A percentile compares a stretch with the other conserved stretches of the same genome.
Evolutionary conservation across 2,888 invertebrate species (phyloP).

Genomic region (Sphaerophoria rueppellii): DNA sequence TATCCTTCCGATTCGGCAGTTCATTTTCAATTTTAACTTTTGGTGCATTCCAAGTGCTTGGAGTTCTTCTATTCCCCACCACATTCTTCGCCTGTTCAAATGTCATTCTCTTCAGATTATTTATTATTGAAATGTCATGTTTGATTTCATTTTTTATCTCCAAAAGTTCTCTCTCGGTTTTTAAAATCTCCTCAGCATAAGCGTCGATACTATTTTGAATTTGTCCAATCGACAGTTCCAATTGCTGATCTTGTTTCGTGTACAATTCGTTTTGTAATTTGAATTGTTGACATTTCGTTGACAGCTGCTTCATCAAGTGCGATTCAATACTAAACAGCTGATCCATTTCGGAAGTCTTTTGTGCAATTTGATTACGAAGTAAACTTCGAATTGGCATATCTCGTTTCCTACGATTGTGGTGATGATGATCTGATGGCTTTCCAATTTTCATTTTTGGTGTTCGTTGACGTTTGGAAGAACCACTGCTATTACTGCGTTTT

Average conservation of each 20-base stretch:
- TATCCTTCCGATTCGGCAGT: conserved; percentile 67
- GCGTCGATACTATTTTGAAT: conserved; percentile 79
- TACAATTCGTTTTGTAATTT: conserved; percentile 79
- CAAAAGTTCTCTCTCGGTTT: conserved; percentile 79
- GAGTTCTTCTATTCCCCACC: conserved; percentile 36
- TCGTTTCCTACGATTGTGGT: conserved; percentile 75
- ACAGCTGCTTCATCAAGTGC: conserved; percentile 77
- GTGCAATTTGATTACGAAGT: conserved; percentile 78
- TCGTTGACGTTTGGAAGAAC: conserved; percentile 37
- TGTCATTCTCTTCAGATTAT: conserved; percentile 79
- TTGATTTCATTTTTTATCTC: conserved; percentile 79
- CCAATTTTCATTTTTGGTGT: conserved; percentile 45
- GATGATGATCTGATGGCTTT: conserved; percentile 70
- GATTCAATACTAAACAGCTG: conserved; percentile 77
- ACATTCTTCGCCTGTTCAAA: conserved; percentile 64
- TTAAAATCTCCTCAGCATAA: conserved; percentile 79
- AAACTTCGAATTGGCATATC: conserved; percentile 77
- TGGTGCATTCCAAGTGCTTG: conserved; percentile 68
- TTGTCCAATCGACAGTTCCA: conserved; percentile 79
- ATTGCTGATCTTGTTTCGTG: conserved; percentile 75
- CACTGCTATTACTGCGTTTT: conserved; percentile 29
- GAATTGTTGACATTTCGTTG: conserved; percentile 78
- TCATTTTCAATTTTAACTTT: conserved; percentile 59
- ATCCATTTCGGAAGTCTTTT: conserved; percentile 78
- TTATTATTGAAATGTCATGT: conserved; percentile 79